phyloP scores from a whole-genome alignment of 2,113 vertebrate genomes.

The Chlamydotis undulata region DNA sequence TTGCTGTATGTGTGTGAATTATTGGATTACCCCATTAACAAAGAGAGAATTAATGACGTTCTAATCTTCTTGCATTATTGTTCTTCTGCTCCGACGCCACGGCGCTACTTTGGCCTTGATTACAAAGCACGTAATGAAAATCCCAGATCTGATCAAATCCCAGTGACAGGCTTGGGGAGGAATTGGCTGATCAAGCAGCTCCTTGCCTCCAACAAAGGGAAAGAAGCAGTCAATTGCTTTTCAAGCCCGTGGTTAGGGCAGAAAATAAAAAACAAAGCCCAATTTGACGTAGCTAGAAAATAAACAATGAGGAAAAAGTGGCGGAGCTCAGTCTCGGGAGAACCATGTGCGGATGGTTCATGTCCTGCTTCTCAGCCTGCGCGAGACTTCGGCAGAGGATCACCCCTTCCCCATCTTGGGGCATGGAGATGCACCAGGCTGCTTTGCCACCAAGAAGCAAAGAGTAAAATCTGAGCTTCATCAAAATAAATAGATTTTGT shows the following conservation, averaged over 20 bases:
- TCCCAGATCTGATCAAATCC: conserved; percentile 51
- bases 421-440: not conserved
- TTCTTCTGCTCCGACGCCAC: not conserved
- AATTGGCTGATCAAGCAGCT: conserved; percentile 36
- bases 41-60: conserved; percentile 54
- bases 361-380: not conserved
- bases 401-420: fast-evolving
- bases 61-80: conserved; percentile 56
- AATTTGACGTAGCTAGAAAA: not conserved
- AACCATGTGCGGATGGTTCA: not conserved
- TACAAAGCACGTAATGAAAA: conserved; percentile 39
- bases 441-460: not conserved
- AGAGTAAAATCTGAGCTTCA: not conserved
- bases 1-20: conserved; percentile 7
- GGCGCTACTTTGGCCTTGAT: not conserved
- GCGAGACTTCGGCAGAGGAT: not conserved
- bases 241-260: not conserved
- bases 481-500: not conserved
- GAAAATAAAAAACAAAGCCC: conserved; percentile 6
- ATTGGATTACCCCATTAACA: conserved; percentile 59
- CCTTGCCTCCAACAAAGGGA: not conserved
- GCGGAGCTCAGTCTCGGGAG: not conserved
- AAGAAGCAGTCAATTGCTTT: conserved; percentile 11
- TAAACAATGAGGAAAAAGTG: not conserved
- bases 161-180: conserved; percentile 26